Percentiles rank a stretch among this genome's conserved stretches.
Conservation (phyloP, 1,140 invertebrate species). For the Diachasmimorpha longicaudata region DNA sequence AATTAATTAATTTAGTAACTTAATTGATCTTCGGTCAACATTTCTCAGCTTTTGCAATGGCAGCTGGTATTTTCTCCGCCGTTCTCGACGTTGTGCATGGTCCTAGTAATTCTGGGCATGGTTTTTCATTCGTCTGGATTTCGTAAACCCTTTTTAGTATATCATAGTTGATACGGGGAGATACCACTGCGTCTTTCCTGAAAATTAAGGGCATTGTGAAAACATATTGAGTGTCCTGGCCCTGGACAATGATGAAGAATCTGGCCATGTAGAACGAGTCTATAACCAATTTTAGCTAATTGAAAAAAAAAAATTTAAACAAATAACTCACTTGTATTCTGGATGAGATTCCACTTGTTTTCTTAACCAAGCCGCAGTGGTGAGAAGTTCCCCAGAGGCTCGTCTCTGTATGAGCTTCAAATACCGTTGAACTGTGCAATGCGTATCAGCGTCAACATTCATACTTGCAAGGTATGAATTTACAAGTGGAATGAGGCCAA, state of each 20-base stretch:
- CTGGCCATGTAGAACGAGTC: no score
- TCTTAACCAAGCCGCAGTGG: slow-evolving; percentile 91
- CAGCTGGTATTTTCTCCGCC: slow-evolving; percentile 78
- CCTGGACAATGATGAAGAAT: not conserved
- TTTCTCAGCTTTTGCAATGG: slow-evolving; percentile 68
- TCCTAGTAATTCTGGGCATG: slow-evolving; percentile 80
- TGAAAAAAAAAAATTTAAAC: no score
- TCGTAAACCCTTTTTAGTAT: slow-evolving; percentile 78
- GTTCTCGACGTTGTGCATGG: slow-evolving; percentile 76
- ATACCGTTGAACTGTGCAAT: slow-evolving; percentile 97
- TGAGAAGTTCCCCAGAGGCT: slow-evolving; percentile 85
- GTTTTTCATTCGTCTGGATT: slow-evolving; percentile 74
- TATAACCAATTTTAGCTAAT: no score
- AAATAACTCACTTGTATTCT: slow-evolving; percentile 83
- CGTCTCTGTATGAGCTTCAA: slow-evolving; percentile 90
- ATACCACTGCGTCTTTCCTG: slow-evolving; percentile 88
- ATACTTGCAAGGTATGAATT: slow-evolving; percentile 91
- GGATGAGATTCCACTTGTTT: slow-evolving; percentile 89
- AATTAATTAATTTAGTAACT: slow-evolving; percentile 3
- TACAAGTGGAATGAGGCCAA: slow-evolving; percentile 93
- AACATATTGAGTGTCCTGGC: not conserved
- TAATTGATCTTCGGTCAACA: slow-evolving; percentile 40
- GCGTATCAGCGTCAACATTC: slow-evolving; percentile 95
- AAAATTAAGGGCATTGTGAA: slow-evolving; percentile 38
- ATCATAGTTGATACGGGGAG: slow-evolving; percentile 92